Percentiles rank a stretch among this genome's conserved stretches.
Evolutionary conservation across 2,797 vertebrate genomes (phyloP).

Genomic region (Botia kubotai): DNA sequence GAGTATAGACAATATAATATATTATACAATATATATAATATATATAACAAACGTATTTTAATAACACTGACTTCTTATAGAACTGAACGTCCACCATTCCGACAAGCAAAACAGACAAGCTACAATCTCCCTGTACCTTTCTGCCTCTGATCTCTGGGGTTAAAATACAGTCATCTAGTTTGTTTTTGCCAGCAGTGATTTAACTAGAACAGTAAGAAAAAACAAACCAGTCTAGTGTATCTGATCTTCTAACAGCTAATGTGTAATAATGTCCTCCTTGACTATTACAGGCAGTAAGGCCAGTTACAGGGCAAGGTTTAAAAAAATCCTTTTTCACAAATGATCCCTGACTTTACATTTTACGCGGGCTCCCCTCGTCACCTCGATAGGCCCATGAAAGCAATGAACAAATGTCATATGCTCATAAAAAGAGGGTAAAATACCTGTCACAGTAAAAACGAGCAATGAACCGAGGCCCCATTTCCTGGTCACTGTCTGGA

Average conservation of each 20-base stretch:
- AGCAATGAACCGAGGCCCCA: slow-evolving; percentile 66
- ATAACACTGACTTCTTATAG: not conserved
- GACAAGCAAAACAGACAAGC: not conserved
- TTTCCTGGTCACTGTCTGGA: slow-evolving; percentile 65
- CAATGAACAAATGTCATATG: slow-evolving; percentile 73
- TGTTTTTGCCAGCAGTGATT: not conserved
- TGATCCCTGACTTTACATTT: slow-evolving; percentile 50
- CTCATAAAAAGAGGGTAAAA: slow-evolving; percentile 69
- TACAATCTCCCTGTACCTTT: slow-evolving; percentile 7
- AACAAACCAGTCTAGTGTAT: not conserved
- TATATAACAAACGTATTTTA: not conserved
- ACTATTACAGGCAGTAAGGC: slow-evolving; percentile 1
- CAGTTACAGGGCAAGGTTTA: slow-evolving; percentile 11
- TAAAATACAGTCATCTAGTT: slow-evolving; percentile 17
- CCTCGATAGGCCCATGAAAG: slow-evolving; percentile 47
- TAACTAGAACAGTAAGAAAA: slow-evolving; percentile 16
- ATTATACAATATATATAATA: too few species aligned
- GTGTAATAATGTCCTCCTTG: slow-evolving; percentile 9
- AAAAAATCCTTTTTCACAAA: slow-evolving; percentile 39
- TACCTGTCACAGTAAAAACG: slow-evolving; percentile 63
- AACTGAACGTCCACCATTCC: not conserved
- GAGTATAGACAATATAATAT: not conserved
- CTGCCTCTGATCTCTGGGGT: not conserved
- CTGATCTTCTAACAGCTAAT: slow-evolving; percentile 5
- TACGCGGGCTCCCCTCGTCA: slow-evolving; percentile 50